Evolutionary conservation across 2,797 vertebrate species (phyloP).

Genomic region (Lepilemur ruficaudatus): DNA sequence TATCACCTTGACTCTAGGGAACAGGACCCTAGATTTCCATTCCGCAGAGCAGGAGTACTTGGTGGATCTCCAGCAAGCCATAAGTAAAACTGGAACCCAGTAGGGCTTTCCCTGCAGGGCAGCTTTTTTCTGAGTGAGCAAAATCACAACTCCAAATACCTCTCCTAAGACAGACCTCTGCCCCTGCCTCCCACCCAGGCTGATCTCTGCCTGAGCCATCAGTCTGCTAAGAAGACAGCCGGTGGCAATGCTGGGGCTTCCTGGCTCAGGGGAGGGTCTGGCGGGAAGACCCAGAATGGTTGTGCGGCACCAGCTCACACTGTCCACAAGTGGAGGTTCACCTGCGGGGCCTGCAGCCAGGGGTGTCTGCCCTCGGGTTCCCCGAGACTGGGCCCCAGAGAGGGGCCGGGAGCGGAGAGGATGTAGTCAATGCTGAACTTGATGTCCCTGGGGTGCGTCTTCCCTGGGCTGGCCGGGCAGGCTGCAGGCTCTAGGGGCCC

Average conservation of each 20-base stretch:
- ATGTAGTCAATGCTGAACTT: constrained; percentile 99
- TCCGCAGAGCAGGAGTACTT: accelerated
- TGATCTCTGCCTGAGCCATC: not conserved
- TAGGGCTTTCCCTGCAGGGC: not conserved
- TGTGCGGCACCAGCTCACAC: constrained; percentile 82
- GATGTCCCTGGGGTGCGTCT: constrained; percentile 89
- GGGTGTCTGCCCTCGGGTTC: constrained; percentile 83
- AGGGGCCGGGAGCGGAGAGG: constrained; percentile 93
- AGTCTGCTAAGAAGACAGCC: not conserved
- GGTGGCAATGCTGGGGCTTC: not conserved
- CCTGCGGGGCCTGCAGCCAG: constrained; percentile 88
- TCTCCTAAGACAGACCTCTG: not conserved
- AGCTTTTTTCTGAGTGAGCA: not conserved
- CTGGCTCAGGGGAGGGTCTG: not conserved
- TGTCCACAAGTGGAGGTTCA: constrained; percentile 93
- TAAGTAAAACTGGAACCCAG: not conserved
- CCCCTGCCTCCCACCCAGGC: not conserved
- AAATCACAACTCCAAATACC: not conserved
- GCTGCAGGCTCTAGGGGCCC: accelerated
- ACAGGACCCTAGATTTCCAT: not conserved
- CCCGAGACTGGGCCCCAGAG: constrained; percentile 82
- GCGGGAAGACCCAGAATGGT: accelerated
- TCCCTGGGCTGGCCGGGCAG: constrained; percentile 80
- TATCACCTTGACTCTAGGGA: too few species aligned
- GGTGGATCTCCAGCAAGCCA: not conserved